These are phyloP conservation scores for Scotopteryx bipunctaria DNA, from an alignment of 2,888 invertebrate species.

Conservation along the genomic window DNA sequence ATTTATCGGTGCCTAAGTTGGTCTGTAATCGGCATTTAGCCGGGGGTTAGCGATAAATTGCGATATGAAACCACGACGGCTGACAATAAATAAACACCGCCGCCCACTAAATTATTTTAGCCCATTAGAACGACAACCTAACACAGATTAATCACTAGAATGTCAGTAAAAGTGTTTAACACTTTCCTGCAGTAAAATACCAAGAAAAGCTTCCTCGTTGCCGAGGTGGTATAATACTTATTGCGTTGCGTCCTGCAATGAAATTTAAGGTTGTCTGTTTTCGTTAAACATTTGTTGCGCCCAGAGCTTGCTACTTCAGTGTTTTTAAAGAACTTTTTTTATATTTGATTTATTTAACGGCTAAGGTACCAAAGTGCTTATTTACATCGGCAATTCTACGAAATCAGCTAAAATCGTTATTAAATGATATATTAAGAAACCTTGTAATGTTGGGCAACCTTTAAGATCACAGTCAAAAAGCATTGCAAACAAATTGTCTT, in stretches of 20 bases:
- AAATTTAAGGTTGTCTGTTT: conserved; percentile 17
- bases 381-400: too few relatives aligned
- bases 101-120: conserved; percentile 80
- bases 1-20: conserved; percentile 26
- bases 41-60: conserved; percentile 57
- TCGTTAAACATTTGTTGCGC: conserved; percentile 6
- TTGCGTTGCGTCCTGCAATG: conserved; percentile 24
- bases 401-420: background rate
- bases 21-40: conserved; percentile 31
- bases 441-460: too few relatives aligned
- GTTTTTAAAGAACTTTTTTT: background rate
- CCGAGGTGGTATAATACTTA: conserved; percentile 37
- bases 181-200: conserved; percentile 61
- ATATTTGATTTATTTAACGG: background rate
- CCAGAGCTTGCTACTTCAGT: background rate
- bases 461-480: conserved; percentile 21
- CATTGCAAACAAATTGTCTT: conserved; percentile 52
- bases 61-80: conserved; percentile 54
- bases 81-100: conserved; percentile 72
- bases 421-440: background rate
- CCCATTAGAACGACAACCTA: conserved; percentile 76
- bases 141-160: conserved; percentile 79
- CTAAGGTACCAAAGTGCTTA: background rate
- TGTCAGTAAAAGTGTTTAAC: conserved; percentile 78
- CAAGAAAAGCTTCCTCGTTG: conserved; percentile 40